phyloP scores from a whole-genome alignment of 2,797 vertebrate species.

The Gallinago nigripennis region DNA sequence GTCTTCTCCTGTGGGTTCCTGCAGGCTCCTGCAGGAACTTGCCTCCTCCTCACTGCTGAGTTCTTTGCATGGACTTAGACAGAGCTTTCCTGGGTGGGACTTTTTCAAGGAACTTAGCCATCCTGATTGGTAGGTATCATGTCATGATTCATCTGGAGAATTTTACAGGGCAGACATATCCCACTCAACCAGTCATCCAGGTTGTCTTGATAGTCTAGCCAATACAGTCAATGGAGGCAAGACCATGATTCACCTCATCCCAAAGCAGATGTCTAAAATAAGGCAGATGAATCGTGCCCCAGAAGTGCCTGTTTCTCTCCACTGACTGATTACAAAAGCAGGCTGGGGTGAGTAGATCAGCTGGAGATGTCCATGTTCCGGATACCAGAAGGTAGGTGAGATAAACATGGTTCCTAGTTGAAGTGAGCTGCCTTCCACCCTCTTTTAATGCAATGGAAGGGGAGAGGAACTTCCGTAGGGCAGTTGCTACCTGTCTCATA shows the following conservation, averaged over 20 bases:
- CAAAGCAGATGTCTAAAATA: not conserved
- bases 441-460: not conserved
- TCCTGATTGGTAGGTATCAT: not conserved
- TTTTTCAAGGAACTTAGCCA: not conserved
- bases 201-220: not conserved
- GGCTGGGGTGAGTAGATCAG: not conserved
- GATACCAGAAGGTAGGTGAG: not conserved
- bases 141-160: not conserved
- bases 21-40: not conserved
- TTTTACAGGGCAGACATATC: not conserved
- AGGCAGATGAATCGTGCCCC: not conserved
- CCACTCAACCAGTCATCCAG: not conserved
- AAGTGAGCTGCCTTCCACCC: not conserved
- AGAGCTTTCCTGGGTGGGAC: not conserved
- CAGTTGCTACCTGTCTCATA: not conserved
- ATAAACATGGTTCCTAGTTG: not conserved
- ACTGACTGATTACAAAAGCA: not conserved
- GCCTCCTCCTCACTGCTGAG: not conserved
- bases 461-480: not conserved
- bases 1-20: not conserved
- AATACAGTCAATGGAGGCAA: not conserved
- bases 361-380: not conserved
- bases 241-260: conserved; percentile 19
- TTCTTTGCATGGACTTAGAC: not conserved
- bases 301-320: not conserved